Evolutionary conservation across 2,888 invertebrate genomes (phyloP), one percentile per base, ranked within the genome.

Genomic region (Heliconius ethilla): DNA sequence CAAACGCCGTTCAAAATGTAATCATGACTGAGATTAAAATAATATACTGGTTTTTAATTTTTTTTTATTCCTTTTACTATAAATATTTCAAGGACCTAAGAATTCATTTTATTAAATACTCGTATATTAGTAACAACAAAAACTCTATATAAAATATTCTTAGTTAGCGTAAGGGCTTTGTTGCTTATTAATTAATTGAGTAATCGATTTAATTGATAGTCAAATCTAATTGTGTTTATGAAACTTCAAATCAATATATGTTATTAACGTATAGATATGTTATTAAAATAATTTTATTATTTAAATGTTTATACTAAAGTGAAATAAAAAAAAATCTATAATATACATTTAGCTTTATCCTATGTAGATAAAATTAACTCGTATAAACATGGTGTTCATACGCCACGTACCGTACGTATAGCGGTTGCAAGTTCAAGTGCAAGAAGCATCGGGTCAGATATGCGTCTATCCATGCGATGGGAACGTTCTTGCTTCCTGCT

Each of bases 401-500:
- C 87, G 85, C 86, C 83, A 85, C 84, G 85, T 84, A 83, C 70
- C 55, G 70, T 69, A 85, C 86, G 77, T 78, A 84, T 83, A 83
- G 82, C 84, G 85, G 83, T 86, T 84, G 85, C 86, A 89, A 90
- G 90, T 92, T 91, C 89, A 90, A 90, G 92, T 89, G 87, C 88
- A 90, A 88, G 90, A 88, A 86, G 82, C 82, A 79, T 83, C 88
- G 89, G 87, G 87, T 86, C 88, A 89, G 88, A 88, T 87, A 91
- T 90, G 89, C 89, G 90, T 92, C 91, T 72, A 86, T 86, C 84
- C 87, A 83, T 85, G 86, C 88, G 90, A 92, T 94, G 94, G 92
- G 93, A 94, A 92, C 89, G 85, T 86, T 86, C 88, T 84, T 83
- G 87, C 87, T 92, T 91, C 92, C 91, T 90, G 87, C 88, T 89